Evolutionary conservation across 2,888 invertebrate species (phyloP).

Genomic region (Calameuta pallipes): DNA sequence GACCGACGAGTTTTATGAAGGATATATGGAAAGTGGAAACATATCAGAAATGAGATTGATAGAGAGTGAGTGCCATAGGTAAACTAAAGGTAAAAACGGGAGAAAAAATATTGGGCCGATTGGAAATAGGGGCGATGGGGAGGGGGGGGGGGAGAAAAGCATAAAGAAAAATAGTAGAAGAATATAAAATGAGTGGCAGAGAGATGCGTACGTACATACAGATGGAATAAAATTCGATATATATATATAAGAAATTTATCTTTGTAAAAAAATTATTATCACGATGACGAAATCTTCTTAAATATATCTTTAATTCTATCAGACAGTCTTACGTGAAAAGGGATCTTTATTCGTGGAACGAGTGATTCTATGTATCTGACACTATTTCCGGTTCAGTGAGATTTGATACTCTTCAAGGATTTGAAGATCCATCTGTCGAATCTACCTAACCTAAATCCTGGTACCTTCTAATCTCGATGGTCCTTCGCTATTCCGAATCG

Average conservation of each 20-base stretch:
- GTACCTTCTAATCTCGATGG: too few species aligned
- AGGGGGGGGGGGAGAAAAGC: background rate
- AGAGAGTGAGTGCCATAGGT: background rate
- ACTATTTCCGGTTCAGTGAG: background rate
- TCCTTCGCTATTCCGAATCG: background rate
- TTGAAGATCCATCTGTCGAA: background rate
- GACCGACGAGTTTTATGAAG: background rate
- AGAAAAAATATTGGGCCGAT: background rate
- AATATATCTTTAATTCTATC: background rate
- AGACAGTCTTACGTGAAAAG: background rate
- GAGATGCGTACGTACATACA: background rate
- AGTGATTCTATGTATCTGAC: background rate
- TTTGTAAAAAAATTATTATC: background rate
- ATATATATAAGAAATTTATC: background rate
- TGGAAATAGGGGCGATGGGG: background rate
- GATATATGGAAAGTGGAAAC: background rate
- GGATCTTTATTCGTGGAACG: too few species aligned
- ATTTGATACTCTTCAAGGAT: background rate
- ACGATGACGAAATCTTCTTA: background rate
- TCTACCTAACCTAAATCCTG: background rate
- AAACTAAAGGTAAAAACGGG: background rate
- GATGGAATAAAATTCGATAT: background rate
- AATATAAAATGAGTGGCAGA: background rate
- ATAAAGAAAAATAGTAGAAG: background rate
- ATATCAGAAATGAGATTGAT: background rate